Base-by-base conservation (phyloP, 2,113 vertebrate species). In the Megalops atlanticus region DNA sequence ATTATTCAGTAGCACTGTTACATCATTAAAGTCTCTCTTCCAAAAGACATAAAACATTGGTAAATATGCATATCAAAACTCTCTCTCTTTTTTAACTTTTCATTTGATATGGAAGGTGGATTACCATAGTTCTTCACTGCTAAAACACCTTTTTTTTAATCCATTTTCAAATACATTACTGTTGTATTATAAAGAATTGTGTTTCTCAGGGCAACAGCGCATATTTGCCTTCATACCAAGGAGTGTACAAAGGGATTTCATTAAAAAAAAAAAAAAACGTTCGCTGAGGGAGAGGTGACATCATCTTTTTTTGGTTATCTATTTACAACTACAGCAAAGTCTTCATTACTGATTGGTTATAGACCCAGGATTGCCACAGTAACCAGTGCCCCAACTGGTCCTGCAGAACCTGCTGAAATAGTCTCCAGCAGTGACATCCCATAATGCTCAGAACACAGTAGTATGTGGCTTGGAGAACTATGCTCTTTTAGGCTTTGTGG, bases 1-100 rank as follows among this genome's bases (percentile, higher is more conserved):
- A 80, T 80, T 80, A 18, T 80, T 80, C 79, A 80, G 70, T 74
- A 73, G 72, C 79, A 73, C 79, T 80, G 79, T 74, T 80, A 80
- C 70, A 74, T 80, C 79, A 74, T 79, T 79, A 79, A 36, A 80
- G 79, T 80, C 45, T 80, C 69, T 73, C 70, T 80, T 52, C 69
- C 69, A 80, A 73, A 80, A 52, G 47, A 80, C 78, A 80, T n/a
- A 45, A 73, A 72, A 38, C 33, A 49, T 80, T 73, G 69, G 79
- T 80, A 73, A 64, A 52, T 36, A 80, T 80, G 43, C 36, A 68
- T 80, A 80, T 80, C 79, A 80, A 80, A 80, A 80, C 70, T 40
- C n/a, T 31, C 11, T 54, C 36, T 77, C 49, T 41, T 39, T 64
- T 27, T 78, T 40, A 15, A 39, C 69, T 74, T 47, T 80, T 52